Percentiles rank a stretch among this genome's conserved stretches.
Evolutionary conservation across 2,797 vertebrate genomes (phyloP).

Genomic region (Rhincodon typus): DNA sequence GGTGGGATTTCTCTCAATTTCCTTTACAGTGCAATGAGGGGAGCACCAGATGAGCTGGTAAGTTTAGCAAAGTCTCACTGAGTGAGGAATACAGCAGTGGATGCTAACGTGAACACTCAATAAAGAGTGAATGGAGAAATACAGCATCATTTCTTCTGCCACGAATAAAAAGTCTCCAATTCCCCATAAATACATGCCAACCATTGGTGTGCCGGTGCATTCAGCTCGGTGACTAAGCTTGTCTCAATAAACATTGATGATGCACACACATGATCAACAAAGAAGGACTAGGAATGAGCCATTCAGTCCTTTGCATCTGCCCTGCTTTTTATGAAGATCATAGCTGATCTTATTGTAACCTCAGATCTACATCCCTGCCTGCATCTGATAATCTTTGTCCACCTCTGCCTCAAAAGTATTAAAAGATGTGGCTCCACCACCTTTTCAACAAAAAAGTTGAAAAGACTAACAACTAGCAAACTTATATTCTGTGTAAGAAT

Average conservation of each 20-base stretch:
- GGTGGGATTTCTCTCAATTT: background rate
- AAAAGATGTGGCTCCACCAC: too few relatives aligned
- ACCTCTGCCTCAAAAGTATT: too few relatives aligned
- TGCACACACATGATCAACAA: background rate
- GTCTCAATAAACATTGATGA: background rate
- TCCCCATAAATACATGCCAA: background rate
- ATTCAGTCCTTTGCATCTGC: too few relatives aligned
- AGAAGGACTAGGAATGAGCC: too few relatives aligned
- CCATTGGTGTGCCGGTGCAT: background rate
- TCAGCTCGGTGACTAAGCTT: background rate
- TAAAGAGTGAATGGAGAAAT: background rate
- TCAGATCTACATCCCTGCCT: too few relatives aligned
- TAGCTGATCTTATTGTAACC: too few relatives aligned
- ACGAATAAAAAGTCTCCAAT: background rate
- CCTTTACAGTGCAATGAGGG: background rate
- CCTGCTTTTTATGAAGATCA: too few relatives aligned
- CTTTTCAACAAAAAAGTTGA: too few relatives aligned
- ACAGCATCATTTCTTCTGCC: background rate
- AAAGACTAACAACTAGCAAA: too few relatives aligned
- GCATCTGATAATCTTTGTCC: too few relatives aligned
- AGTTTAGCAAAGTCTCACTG: background rate
- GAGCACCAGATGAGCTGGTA: background rate
- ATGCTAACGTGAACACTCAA: background rate
- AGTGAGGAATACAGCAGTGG: background rate
- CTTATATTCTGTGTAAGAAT: too few relatives aligned